These are phyloP conservation scores for Leptinotarsa juncta DNA, from an alignment of 2,888 invertebrate genomes.

Conservation along the genomic window DNA sequence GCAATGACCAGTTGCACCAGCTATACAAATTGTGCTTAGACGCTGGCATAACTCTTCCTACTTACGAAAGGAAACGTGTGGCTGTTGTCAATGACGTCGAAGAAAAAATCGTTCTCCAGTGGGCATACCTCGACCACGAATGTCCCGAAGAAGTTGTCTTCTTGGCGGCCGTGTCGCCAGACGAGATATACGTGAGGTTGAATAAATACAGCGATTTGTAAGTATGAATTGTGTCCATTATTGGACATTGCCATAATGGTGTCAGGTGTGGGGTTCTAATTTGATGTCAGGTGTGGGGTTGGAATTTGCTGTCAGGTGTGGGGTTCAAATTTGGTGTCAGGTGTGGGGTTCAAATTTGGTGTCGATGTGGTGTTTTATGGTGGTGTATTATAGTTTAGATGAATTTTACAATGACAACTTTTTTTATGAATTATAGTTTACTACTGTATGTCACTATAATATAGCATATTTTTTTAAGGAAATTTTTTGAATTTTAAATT, in stretches of 20 bases:
- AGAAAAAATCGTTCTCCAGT: slow-evolving; percentile 56
- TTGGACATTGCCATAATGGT: neutral
- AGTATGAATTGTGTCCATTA: slow-evolving; percentile 31
- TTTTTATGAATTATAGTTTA: too few species aligned
- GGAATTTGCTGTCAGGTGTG: neutral
- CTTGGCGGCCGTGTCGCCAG: slow-evolving; percentile 65
- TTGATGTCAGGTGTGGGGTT: neutral
- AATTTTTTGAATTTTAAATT: too few species aligned
- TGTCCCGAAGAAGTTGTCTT: slow-evolving; percentile 66
- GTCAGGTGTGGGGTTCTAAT: neutral
- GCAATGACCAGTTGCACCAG: slow-evolving; percentile 57
- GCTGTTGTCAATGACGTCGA: neutral
- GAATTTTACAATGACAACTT: too few species aligned
- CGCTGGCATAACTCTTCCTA: slow-evolving; percentile 58
- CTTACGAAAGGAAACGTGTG: slow-evolving; percentile 44
- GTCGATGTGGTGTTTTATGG: too few species aligned
- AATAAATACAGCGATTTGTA: slow-evolving; percentile 66
- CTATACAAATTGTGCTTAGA: slow-evolving; percentile 67
- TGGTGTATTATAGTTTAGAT: too few species aligned
- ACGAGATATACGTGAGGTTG: slow-evolving; percentile 68
- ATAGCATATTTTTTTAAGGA: too few species aligned
- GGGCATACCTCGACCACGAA: slow-evolving; percentile 68
- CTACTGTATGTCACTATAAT: too few species aligned
- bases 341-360: neutral
- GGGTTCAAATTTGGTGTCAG: neutral